Evolutionary conservation across 2,797 vertebrate species (phyloP).

Genomic region (Threskiornis aethiopicus): DNA sequence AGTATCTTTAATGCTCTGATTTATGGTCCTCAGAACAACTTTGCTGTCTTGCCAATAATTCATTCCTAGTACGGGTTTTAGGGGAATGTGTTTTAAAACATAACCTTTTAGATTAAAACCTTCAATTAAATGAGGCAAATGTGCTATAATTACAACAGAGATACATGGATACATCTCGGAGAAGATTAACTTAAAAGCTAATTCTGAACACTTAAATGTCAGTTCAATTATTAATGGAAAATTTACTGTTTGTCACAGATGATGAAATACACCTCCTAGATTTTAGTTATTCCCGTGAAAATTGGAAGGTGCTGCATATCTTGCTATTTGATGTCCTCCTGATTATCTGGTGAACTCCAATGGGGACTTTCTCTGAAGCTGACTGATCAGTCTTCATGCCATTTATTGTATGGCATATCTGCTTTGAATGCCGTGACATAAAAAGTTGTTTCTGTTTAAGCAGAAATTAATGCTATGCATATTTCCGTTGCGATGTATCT

Average conservation of each 20-base stretch:
- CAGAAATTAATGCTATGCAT: neutral
- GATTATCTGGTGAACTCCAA: neutral
- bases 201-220: conserved; percentile 35
- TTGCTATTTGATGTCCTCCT: neutral
- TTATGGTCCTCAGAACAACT: neutral
- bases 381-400: neutral
- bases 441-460: neutral
- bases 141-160: conserved; percentile 38
- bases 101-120: conserved; percentile 43
- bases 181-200: conserved; percentile 43
- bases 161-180: neutral
- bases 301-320: neutral
- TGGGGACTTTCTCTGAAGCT: neutral
- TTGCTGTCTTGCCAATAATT: conserved; percentile 7
- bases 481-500: neutral
- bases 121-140: conserved; percentile 41
- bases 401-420: neutral
- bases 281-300: neutral
- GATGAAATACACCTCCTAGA: neutral
- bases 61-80: neutral
- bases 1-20: neutral
- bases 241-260: neutral
- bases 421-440: neutral
- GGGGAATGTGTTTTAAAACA: conserved; percentile 39
- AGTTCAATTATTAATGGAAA: conserved; percentile 41